These are phyloP conservation scores for Microplitis demolitor DNA, from an alignment of 1,140 invertebrate species.

Conservation along the genomic window DNA sequence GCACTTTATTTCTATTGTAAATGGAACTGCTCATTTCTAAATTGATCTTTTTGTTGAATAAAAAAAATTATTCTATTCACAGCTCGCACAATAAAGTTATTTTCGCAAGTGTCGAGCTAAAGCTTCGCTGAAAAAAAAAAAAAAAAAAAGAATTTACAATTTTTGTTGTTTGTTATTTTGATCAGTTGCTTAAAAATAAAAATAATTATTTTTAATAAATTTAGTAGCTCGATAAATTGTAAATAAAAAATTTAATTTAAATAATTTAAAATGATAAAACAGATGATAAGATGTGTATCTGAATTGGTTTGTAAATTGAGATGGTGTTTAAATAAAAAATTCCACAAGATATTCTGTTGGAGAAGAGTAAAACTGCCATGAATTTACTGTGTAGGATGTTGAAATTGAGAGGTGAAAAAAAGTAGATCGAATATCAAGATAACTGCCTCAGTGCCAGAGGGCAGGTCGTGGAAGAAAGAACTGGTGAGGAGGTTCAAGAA, in stretches of 20 bases:
- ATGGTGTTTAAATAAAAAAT: too few species aligned
- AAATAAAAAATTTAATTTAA: too few species aligned
- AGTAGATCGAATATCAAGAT: constrained; percentile 37
- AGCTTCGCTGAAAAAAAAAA: not conserved
- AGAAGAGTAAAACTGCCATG: constrained; percentile 32
- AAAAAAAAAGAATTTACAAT: not conserved
- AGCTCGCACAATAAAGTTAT: too few species aligned
- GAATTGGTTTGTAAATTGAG: too few species aligned
- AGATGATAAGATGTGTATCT: too few species aligned
- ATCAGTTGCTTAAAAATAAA: not conserved
- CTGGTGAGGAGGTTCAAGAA: constrained; percentile 34
- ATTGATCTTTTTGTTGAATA: too few species aligned
- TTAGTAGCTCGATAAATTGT: too few species aligned
- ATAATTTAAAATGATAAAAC: too few species aligned
- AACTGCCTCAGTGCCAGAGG: constrained; percentile 32
- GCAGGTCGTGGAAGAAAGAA: constrained; percentile 24
- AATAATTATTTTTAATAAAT: too few species aligned
- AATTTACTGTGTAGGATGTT: not conserved
- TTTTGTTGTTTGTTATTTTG: not conserved
- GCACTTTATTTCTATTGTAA: not conserved
- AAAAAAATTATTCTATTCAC: too few species aligned
- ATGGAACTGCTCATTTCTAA: not conserved
- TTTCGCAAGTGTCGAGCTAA: too few species aligned
- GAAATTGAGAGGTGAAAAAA: constrained; percentile 13
- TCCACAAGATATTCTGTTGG: not conserved